Conservation (phyloP, 2,888 invertebrate species). For the Drosophila eohydei region DNA sequence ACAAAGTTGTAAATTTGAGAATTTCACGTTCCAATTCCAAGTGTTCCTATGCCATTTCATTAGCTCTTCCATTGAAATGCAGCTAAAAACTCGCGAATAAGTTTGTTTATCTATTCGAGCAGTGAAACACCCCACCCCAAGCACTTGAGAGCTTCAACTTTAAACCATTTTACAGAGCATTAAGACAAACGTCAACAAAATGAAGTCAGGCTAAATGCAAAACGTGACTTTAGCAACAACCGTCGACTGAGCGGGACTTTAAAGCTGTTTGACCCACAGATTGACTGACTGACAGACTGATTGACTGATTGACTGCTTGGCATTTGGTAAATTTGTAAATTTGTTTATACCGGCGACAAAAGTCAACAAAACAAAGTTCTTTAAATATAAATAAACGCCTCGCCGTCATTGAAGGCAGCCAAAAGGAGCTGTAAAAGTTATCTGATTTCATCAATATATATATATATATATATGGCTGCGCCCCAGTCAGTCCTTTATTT, state of each 20-base stretch:
- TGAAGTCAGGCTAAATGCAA: conserved; percentile 28
- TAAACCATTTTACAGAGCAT: conserved; percentile 16
- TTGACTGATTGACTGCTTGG: conserved; percentile 6
- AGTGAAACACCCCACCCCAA: neutral
- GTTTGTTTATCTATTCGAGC: neutral
- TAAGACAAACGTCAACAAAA: conserved; percentile 11
- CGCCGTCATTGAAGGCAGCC: neutral
- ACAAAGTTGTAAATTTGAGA: too few relatives aligned
- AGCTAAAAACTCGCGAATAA: neutral
- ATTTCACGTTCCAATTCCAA: neutral
- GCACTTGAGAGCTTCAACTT: neutral
- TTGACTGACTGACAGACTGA: conserved; percentile 15
- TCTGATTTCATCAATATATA: conserved; percentile 32
- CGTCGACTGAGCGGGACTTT: conserved; percentile 57
- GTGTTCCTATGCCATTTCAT: neutral
- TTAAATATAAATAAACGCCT: conserved; percentile 47
- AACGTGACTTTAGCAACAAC: conserved; percentile 65
- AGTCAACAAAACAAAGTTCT: conserved; percentile 63
- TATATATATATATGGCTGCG: conserved; percentile 26
- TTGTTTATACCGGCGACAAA: conserved; percentile 56
- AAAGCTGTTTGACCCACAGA: conserved; percentile 22
- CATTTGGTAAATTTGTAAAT: conserved; percentile 54
- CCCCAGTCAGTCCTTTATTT: conserved; percentile 46
- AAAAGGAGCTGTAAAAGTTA: neutral
- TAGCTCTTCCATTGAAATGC: neutral